A percentile compares a stretch with the other conserved stretches of the same genome.
phyloP scores from a whole-genome alignment of 2,888 invertebrate species.

The Loripinus fragilis region DNA sequence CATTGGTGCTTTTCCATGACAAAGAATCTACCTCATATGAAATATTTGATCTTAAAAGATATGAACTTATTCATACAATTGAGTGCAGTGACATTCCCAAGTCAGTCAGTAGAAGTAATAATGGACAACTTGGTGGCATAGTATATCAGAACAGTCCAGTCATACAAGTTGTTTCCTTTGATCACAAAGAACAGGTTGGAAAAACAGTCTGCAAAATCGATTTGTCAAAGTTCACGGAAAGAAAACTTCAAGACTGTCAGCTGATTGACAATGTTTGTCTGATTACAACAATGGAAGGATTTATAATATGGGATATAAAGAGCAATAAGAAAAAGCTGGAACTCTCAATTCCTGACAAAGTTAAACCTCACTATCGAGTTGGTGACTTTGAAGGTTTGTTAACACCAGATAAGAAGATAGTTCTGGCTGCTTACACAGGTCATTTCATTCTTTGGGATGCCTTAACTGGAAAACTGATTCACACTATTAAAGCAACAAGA shows the following conservation, averaged over 20 bases:
- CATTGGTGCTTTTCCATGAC: constrained; percentile 53
- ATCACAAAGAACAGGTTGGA: constrained; percentile 44
- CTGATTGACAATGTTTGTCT: constrained; percentile 44
- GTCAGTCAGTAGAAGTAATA: constrained; percentile 27
- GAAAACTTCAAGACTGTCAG: constrained; percentile 39
- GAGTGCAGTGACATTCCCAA: constrained; percentile 42
- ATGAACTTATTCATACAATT: constrained; percentile 50
- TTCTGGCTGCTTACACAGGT: constrained; percentile 62
- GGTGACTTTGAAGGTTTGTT: constrained; percentile 52
- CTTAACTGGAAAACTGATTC: constrained; percentile 42
- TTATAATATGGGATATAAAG: constrained; percentile 59
- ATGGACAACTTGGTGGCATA: constrained; percentile 39
- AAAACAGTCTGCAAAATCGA: constrained; percentile 35
- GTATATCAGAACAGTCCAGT: constrained; percentile 39
- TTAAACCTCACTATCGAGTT: constrained; percentile 59
- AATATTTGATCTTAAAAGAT: constrained; percentile 46
- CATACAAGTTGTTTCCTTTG: constrained; percentile 47
- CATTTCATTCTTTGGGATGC: constrained; percentile 59
- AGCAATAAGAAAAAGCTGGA: constrained; percentile 42
- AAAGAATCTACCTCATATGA: constrained; percentile 57
- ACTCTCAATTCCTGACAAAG: constrained; percentile 49
- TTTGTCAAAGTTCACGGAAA: constrained; percentile 17
- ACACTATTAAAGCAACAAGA: constrained; percentile 54
- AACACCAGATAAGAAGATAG: constrained; percentile 48
- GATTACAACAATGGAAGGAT: constrained; percentile 52